Base-by-base conservation (phyloP, 2,113 vertebrate genomes). In the Pterocles gutturalis region DNA sequence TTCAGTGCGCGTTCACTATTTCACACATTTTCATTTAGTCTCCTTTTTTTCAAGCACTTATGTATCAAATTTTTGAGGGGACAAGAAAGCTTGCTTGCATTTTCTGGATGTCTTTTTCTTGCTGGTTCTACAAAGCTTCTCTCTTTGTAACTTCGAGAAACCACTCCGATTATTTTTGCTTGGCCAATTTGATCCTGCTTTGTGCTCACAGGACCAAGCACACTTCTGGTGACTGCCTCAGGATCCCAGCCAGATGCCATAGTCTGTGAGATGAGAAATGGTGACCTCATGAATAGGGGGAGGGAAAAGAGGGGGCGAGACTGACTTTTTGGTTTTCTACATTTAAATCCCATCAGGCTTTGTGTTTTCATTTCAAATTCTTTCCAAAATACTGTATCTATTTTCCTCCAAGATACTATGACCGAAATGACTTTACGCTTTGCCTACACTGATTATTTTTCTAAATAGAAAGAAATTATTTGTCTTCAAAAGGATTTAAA, bases 401-500 rank as follows among this genome's bases (percentile, higher is more conserved):
- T 88, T 83, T 96, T 95, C 75, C 64, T 77, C 75, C 79, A 38
- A 96, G 77, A 94, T 79, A 91, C 86, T 89, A 28, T 88, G 75
- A 76, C 57, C 34, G 3, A 70, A 94, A 86, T 41, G 22, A 94
- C 86, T 93, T 86, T 73, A 91, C 3, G 9, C 49, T 70, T 87
- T 89, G 41, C 58, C 36, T 94, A 70, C 69, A 82, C 87, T 82
- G 82, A 77, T 95, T 96, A 93, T 97, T 97, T 96, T 80, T 93
- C 61, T 83, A 83, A 95, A 95, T 54, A 83, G 84, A 94, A 97
- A 96, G 29, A 71, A 87, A 31, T 65, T 67, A 87, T 81, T 96
- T 97, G 31, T 93, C 96, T 98, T 80, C 72, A 61, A 88, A 93
- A 83, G 24, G 51, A 67, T 91, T 67, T 65, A 94, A 97, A 98